Percentiles rank a stretch among this genome's conserved stretches.
phyloP scores from a whole-genome alignment of 2,888 invertebrate genomes.

The Luperina nickerlii region DNA sequence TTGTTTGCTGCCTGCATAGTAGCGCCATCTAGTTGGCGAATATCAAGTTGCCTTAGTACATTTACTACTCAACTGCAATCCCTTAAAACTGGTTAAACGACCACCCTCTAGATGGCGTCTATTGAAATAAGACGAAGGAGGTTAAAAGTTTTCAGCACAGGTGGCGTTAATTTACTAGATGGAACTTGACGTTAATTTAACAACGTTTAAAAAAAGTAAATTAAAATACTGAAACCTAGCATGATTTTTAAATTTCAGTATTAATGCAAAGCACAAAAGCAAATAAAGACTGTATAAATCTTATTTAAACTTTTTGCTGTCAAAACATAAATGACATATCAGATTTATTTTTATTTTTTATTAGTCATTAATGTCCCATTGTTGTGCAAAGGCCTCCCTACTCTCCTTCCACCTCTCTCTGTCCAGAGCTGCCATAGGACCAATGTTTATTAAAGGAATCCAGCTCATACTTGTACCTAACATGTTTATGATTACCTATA shows the following conservation, averaged over 20 bases:
- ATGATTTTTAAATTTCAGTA: background rate
- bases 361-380: no score
- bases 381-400: no score
- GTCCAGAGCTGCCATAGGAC: no score
- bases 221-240: no score
- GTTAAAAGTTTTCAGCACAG: constrained; percentile 17
- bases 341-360: no score
- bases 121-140: background rate
- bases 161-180: constrained; percentile 2
- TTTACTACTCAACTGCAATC: background rate
- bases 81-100: background rate
- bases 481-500: background rate
- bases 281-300: background rate
- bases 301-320: background rate
- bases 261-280: background rate
- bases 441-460: no score
- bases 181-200: background rate
- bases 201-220: background rate
- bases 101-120: constrained; percentile 56
- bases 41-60: background rate
- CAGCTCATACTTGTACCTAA: no score
- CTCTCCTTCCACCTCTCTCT: no score
- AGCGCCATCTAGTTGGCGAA: constrained; percentile 41
- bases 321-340: background rate
- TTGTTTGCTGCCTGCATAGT: background rate